phyloP scores from a whole-genome alignment of 2,113 vertebrate species.

The Salvelinus sp. region DNA sequence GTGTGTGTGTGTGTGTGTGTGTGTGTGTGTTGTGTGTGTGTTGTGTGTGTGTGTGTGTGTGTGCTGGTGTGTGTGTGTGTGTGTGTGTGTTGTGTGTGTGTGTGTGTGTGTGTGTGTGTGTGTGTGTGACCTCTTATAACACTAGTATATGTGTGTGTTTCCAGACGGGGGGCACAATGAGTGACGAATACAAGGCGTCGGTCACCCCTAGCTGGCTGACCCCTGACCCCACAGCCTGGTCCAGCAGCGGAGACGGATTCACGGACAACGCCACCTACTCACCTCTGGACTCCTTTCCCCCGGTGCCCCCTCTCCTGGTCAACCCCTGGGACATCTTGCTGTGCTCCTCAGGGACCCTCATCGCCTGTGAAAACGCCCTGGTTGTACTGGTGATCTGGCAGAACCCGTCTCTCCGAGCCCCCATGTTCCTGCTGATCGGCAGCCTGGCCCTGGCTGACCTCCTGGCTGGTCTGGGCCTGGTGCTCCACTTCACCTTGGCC shows the following conservation, averaged over 20 bases:
- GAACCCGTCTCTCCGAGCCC: slow-evolving; percentile 90
- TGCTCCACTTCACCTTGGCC: slow-evolving; percentile 93
- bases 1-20: slow-evolving; percentile 23
- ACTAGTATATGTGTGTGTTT: slow-evolving; percentile 35
- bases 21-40: slow-evolving; percentile 10
- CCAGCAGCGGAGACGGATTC: slow-evolving; percentile 69
- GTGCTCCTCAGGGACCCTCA: slow-evolving; percentile 94
- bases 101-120: neutral
- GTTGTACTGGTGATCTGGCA: slow-evolving; percentile 98
- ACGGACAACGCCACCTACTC: slow-evolving; percentile 79
- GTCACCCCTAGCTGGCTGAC: slow-evolving; percentile 87
- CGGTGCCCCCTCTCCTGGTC: slow-evolving; percentile 75
- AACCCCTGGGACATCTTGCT: slow-evolving; percentile 99
- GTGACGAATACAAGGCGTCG: slow-evolving; percentile 79
- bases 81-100: neutral
- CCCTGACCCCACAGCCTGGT: slow-evolving; percentile 80
- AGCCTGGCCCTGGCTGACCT: slow-evolving; percentile 96
- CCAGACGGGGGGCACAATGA: slow-evolving; percentile 89
- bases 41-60: too few relatives aligned
- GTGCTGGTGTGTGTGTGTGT: too few relatives aligned
- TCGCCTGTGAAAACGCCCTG: slow-evolving; percentile 95
- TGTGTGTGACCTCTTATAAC: slow-evolving; percentile 15
- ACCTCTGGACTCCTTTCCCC: slow-evolving; percentile 74
- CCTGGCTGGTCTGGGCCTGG: slow-evolving; percentile 91
- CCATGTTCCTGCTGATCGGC: slow-evolving; percentile 97